Percentiles rank a stretch among this genome's conserved stretches.
Evolutionary conservation across 1,140 invertebrate species (phyloP).

Genomic region (Drosophila pseudoananassae): DNA sequence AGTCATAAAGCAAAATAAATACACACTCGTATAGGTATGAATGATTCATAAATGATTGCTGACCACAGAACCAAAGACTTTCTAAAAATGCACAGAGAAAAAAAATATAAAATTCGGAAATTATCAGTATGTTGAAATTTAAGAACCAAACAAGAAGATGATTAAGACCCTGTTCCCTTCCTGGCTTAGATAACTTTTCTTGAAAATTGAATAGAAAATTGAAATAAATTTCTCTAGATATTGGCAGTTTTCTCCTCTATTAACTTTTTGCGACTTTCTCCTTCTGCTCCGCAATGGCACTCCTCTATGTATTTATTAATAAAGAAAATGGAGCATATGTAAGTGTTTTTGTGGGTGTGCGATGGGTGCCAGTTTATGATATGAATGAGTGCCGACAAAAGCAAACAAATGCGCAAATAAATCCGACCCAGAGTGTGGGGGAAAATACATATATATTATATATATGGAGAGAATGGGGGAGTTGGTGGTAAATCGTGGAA

Average conservation of each 20-base stretch:
- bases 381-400: slow-evolving; percentile 50
- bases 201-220: background rate
- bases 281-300: background rate
- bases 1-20: slow-evolving; percentile 1
- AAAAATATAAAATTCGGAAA: background rate
- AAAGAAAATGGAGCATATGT: slow-evolving; percentile 50
- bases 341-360: slow-evolving; percentile 16
- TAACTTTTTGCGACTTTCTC: background rate
- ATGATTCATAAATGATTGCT: slow-evolving; percentile 48
- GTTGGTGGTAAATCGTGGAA: background rate
- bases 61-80: slow-evolving; percentile 5
- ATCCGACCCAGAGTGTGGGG: slow-evolving; percentile 25
- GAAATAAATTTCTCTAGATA: background rate
- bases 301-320: slow-evolving; percentile 43
- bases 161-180: too few relatives aligned
- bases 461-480: slow-evolving; percentile 2
- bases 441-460: background rate
- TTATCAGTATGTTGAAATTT: too few relatives aligned
- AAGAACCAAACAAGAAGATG: background rate
- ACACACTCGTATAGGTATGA: slow-evolving; percentile 20
- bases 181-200: too few relatives aligned
- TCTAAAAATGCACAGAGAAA: background rate
- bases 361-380: slow-evolving; percentile 19
- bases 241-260: background rate
- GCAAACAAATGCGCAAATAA: slow-evolving; percentile 69